Evolutionary conservation across 1,140 invertebrate genomes (phyloP).

Genomic region (Diorhabda carinulata): DNA sequence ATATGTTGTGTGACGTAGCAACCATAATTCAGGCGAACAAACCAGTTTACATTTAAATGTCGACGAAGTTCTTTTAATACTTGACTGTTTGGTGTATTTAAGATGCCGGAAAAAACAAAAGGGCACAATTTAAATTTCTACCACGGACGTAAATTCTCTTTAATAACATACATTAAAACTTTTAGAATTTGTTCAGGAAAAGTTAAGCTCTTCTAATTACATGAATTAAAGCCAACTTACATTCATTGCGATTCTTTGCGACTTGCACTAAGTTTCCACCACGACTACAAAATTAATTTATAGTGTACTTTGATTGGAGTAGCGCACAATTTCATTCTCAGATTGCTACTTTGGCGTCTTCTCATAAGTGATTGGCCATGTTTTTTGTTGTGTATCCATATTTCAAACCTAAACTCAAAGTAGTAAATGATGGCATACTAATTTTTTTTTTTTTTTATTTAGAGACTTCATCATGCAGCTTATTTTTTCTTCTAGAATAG

Average conservation of each 20-base stretch:
- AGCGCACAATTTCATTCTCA: conserved; percentile 6
- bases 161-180: conserved; percentile 43
- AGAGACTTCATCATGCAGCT: too few species aligned
- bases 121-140: conserved; percentile 26
- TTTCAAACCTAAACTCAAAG: too few species aligned
- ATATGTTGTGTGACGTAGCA: neutral
- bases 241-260: conserved; percentile 41
- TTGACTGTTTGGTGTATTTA: conserved; percentile 20
- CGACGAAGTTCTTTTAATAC: conserved; percentile 19
- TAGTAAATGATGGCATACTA: too few species aligned
- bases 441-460: too few species aligned
- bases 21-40: neutral
- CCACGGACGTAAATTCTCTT: conserved; percentile 38
- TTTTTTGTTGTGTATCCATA: too few species aligned
- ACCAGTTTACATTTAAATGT: neutral
- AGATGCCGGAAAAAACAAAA: conserved; percentile 20
- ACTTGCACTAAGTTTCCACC: conserved; percentile 19
- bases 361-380: neutral
- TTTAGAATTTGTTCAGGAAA: conserved; percentile 37
- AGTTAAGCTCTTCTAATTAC: conserved; percentile 42
- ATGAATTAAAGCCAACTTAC: conserved; percentile 41
- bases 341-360: conserved; percentile 15
- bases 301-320: conserved; percentile 22
- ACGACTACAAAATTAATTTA: conserved; percentile 32
- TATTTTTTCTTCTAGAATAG: too few species aligned